Evolutionary conservation across 37 sponge, comb jelly and placozoan species (phyloP).

Genomic region (Diacarnus erythraeanus): DNA sequence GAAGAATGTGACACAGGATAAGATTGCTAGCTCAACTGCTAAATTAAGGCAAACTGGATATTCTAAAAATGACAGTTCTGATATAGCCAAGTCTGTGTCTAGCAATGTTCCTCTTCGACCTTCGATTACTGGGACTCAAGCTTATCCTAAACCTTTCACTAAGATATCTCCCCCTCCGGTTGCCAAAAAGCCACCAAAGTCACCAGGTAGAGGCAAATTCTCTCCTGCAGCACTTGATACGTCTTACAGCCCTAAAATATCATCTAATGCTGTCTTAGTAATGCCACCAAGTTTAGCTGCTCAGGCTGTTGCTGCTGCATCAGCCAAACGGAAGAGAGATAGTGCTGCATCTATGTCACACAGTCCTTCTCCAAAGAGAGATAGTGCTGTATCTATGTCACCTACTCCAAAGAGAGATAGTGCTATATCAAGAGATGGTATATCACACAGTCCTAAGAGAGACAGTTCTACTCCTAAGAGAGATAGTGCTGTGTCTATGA

Average conservation of each 20-base stretch:
- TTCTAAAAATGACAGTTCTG: too few species aligned
- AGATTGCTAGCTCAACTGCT: too few species aligned
- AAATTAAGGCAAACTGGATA: too few species aligned
- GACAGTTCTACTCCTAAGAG: too few species aligned
- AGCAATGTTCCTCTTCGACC: too few species aligned
- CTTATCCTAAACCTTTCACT: too few species aligned
- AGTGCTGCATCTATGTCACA: background rate
- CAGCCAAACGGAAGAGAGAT: background rate
- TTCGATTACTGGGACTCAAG: too few species aligned
- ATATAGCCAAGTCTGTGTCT: too few species aligned
- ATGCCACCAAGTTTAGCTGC: background rate
- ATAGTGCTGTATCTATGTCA: background rate
- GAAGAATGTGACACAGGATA: too few species aligned
- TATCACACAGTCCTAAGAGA: too few species aligned
- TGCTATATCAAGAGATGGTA: background rate
- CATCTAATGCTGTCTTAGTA: background rate
- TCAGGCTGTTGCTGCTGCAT: background rate
- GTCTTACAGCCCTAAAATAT: background rate
- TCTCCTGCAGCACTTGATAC: background rate
- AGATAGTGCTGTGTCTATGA: too few species aligned
- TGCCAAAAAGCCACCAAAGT: conserved; percentile 5
- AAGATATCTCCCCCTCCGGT: background rate
- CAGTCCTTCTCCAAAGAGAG: background rate
- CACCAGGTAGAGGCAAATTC: background rate
- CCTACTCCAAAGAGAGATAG: background rate